Percentiles rank a stretch among this genome's conserved stretches.
Conservation (phyloP, 2,113 vertebrate species). For the Rhombomys opimus region DNA sequence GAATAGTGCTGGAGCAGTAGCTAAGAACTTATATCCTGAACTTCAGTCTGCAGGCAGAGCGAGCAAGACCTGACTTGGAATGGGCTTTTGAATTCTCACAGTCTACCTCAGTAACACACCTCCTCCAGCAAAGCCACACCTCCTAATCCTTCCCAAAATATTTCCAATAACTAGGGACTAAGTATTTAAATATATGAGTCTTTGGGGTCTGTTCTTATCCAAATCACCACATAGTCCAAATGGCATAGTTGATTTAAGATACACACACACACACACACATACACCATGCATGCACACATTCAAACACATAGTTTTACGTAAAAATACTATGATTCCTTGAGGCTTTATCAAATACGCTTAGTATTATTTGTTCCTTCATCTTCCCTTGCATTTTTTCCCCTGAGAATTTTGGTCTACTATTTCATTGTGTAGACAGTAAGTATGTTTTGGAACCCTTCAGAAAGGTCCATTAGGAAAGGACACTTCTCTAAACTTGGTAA, state of each 20-base stretch:
- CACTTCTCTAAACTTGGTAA: neutral
- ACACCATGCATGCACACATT: neutral
- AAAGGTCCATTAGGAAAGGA: neutral
- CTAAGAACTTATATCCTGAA: neutral
- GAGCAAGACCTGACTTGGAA: neutral
- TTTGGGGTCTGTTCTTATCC: neutral
- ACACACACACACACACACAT: neutral
- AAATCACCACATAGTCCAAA: neutral
- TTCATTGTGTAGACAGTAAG: neutral
- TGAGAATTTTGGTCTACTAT: neutral
- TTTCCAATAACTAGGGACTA: neutral
- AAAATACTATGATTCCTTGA: neutral
- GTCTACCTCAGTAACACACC: neutral
- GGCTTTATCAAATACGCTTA: neutral
- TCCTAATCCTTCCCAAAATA: neutral
- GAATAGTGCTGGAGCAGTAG: neutral
- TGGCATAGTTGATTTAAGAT: neutral
- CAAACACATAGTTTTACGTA: neutral
- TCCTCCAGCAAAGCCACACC: neutral
- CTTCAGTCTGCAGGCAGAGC: neutral
- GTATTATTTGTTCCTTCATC: neutral
- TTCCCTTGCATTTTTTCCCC: neutral
- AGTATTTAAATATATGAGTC: neutral
- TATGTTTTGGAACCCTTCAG: neutral
- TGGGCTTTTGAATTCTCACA: neutral